Conservation (phyloP, 2,797 vertebrate genomes). For the Sebastiscus tertius region DNA sequence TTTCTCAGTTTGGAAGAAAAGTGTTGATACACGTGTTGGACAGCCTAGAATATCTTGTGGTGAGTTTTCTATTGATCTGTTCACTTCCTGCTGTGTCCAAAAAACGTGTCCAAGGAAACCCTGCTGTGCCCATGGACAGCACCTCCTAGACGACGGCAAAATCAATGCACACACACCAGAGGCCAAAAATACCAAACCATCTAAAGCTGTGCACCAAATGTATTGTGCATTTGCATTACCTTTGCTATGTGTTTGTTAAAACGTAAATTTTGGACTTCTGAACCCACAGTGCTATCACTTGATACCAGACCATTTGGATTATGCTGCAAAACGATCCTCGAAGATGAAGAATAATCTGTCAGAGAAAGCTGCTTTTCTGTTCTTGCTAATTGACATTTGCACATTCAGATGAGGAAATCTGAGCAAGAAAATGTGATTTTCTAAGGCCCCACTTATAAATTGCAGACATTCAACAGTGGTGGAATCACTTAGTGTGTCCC, state of each 20-base stretch:
- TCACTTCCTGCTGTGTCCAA: constrained; percentile 25
- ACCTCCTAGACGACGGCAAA: not conserved
- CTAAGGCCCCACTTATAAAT: not conserved
- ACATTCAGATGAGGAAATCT: not conserved
- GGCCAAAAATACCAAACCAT: not conserved
- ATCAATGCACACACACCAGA: not conserved
- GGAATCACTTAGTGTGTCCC: constrained; percentile 19
- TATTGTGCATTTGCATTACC: not conserved
- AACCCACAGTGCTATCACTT: not conserved
- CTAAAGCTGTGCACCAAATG: not conserved
- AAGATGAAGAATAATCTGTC: not conserved
- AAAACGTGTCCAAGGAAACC: constrained; percentile 25
- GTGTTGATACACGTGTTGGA: constrained; percentile 20
- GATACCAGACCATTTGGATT: not conserved
- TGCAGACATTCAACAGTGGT: not conserved
- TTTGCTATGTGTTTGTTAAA: not conserved
- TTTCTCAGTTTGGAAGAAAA: not conserved
- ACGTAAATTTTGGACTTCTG: not conserved
- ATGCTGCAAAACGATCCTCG: not conserved
- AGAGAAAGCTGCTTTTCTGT: not conserved
- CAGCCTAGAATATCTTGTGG: constrained; percentile 14
- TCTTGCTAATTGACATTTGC: not conserved
- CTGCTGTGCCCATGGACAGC: not conserved
- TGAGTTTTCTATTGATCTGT: constrained; percentile 51
- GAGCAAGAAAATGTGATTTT: not conserved